Conservation (phyloP, 2,113 vertebrate genomes). For the Glareola pratincola region DNA sequence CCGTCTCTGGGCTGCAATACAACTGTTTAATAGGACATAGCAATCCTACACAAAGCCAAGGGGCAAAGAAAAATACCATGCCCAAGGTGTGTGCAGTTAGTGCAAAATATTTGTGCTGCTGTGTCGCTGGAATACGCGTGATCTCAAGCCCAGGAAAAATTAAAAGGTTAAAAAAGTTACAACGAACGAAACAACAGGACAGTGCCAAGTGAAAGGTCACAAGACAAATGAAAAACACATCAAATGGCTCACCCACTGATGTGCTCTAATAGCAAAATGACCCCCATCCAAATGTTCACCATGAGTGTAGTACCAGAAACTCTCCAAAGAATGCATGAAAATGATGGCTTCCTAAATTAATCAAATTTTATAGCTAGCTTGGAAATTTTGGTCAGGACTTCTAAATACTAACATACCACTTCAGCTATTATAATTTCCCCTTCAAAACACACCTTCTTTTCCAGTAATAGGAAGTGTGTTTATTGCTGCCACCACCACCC, state of each 20-base stretch:
- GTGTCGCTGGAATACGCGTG: neutral
- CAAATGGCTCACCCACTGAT: conserved; percentile 25
- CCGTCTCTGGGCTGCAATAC: neutral
- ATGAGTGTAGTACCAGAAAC: neutral
- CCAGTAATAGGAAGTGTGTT: conserved; percentile 54
- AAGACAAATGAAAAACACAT: conserved; percentile 54
- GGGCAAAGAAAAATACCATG: neutral
- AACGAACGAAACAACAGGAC: conserved; percentile 41
- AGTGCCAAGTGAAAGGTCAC: conserved; percentile 49
- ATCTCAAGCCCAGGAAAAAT: conserved; percentile 37
- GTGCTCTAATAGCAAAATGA: conserved; percentile 32
- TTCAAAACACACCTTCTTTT: conserved; percentile 46
- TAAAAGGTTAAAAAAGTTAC: conserved; percentile 50
- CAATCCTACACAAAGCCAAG: neutral
- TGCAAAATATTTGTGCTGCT: conserved; percentile 30
- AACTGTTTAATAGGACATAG: neutral
- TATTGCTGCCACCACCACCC: conserved; percentile 20
- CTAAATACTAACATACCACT: conserved; percentile 16
- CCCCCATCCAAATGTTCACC: conserved; percentile 6
- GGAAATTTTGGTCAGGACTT: conserved; percentile 54
- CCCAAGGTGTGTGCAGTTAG: neutral
- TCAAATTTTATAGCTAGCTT: conserved; percentile 52
- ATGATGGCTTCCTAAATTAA: conserved; percentile 51
- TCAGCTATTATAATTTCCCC: conserved; percentile 51
- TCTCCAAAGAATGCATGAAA: conserved; percentile 44